These are phyloP conservation scores for Drosophila maculinotata DNA, from an alignment of 2,888 invertebrate species.

Conservation along the genomic window DNA sequence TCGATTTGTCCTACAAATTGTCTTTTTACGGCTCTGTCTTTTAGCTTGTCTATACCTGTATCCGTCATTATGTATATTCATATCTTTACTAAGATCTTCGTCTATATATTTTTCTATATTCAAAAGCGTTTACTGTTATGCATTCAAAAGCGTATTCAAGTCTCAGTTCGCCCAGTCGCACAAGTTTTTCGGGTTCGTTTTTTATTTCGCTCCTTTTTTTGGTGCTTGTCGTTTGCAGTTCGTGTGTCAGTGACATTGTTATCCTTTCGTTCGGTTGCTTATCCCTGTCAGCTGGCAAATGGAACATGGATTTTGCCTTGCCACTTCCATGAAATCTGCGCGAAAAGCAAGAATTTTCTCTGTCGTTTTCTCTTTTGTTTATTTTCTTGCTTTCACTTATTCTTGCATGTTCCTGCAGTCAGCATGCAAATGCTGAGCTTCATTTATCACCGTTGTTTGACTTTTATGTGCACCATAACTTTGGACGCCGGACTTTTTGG, in stretches of 20 bases:
- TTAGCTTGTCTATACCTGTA: too few species aligned
- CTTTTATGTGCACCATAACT: slow-evolving; percentile 67
- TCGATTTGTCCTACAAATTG: too few species aligned
- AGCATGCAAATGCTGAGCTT: slow-evolving; percentile 59
- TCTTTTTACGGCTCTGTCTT: too few species aligned
- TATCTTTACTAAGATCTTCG: too few species aligned
- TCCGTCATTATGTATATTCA: too few species aligned
- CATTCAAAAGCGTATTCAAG: slow-evolving; percentile 25
- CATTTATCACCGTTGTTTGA: slow-evolving; percentile 68
- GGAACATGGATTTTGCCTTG: slow-evolving; percentile 49
- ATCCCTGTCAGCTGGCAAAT: slow-evolving; percentile 65
- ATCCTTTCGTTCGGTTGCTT: slow-evolving; percentile 75
- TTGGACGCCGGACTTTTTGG: slow-evolving; percentile 44
- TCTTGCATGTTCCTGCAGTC: neutral
- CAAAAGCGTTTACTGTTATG: neutral
- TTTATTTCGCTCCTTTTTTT: slow-evolving; percentile 13
- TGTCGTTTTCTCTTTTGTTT: slow-evolving; percentile 4
- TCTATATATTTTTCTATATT: neutral
- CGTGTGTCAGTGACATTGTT: slow-evolving; percentile 68
- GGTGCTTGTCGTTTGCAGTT: slow-evolving; percentile 43
- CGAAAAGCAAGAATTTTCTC: slow-evolving; percentile 35
- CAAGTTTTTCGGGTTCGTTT: neutral
- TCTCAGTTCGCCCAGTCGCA: neutral
- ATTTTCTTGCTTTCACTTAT: slow-evolving; percentile 11
- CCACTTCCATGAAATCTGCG: slow-evolving; percentile 39